phyloP scores from a whole-genome alignment of 2,113 vertebrate genomes.

The Pangasianodon gigas region DNA sequence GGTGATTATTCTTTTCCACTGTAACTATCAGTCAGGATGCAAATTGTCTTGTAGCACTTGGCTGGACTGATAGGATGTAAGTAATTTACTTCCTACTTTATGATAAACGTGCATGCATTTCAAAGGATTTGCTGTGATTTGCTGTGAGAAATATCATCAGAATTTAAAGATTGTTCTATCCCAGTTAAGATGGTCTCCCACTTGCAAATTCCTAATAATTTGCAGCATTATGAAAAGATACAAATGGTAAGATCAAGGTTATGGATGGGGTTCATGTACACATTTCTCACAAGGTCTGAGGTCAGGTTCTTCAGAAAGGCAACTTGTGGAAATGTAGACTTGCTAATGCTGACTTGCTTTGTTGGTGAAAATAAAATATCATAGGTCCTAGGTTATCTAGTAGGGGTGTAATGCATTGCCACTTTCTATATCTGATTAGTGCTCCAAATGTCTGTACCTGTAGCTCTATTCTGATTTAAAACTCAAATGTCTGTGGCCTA shows the following conservation, averaged over 20 bases:
- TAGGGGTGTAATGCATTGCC: not conserved
- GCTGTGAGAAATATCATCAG: not conserved
- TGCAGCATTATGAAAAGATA: not conserved
- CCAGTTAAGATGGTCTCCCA: not conserved
- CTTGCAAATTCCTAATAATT: not conserved
- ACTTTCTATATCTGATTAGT: not conserved
- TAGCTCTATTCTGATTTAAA: not conserved
- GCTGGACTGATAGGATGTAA: conserved; percentile 21
- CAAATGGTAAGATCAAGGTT: not conserved
- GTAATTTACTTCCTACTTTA: conserved; percentile 17
- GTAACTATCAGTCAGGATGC: conserved; percentile 43
- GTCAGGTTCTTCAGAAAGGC: not conserved
- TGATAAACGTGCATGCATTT: conserved; percentile 11
- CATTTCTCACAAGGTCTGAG: not conserved
- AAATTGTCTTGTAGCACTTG: conserved; percentile 44
- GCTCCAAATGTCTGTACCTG: no score
- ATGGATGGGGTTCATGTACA: not conserved
- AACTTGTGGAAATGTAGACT: not conserved
- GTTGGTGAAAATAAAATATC: not conserved
- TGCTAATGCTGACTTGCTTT: not conserved
- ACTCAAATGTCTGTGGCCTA: not conserved
- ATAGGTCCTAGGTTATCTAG: not conserved
- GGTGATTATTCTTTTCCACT: conserved; percentile 17
- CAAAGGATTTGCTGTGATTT: not conserved
- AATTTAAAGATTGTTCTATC: not conserved